Percentiles rank a stretch among this genome's conserved stretches.
Conservation (phyloP, 2,113 vertebrate species). For the Dicrurus megarhynchus region DNA sequence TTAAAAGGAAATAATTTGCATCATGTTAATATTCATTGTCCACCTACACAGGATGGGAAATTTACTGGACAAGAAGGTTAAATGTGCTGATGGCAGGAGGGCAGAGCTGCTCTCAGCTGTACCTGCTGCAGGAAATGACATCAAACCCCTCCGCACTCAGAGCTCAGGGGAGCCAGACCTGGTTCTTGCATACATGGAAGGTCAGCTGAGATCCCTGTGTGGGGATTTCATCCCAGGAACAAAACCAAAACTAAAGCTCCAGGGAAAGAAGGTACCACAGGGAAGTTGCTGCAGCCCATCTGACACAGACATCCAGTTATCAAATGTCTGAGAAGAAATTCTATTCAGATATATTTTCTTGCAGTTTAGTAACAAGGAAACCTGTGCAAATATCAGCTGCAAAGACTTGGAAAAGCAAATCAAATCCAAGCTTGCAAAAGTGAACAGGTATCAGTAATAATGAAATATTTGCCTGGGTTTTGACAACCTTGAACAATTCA, state of each 20-base stretch:
- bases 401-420: neutral
- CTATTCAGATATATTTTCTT: neutral
- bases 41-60: constrained; percentile 36
- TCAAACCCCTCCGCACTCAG: neutral
- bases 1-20: constrained; percentile 14
- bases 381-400: neutral
- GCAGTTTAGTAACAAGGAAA: neutral
- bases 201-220: neutral
- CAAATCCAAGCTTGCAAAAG: neutral
- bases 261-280: neutral
- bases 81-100: constrained; percentile 17
- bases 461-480: neutral
- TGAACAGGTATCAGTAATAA: neutral
- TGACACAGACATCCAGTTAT: neutral
- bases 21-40: constrained; percentile 21
- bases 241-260: neutral
- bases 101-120: neutral
- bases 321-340: neutral
- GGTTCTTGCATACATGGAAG: neutral
- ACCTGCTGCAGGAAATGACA: constrained; percentile 23
- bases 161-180: neutral
- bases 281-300: neutral
- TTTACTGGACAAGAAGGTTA: neutral
- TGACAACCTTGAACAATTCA: neutral
- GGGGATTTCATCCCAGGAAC: neutral